Evolutionary conservation across 2,888 invertebrate species (phyloP).

Genomic region (Ormia ochracea): DNA sequence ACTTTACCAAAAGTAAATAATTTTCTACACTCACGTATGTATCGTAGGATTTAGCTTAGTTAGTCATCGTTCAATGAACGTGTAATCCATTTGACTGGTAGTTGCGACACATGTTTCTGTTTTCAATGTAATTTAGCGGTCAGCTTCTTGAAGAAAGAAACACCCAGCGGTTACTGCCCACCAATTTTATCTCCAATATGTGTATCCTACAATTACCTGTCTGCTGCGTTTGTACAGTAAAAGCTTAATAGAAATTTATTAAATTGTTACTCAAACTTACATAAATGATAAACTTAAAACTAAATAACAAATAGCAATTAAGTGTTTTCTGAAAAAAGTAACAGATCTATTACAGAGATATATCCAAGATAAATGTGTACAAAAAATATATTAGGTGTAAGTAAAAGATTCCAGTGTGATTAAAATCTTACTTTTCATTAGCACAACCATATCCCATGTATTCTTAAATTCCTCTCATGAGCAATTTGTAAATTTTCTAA

Average conservation of each 20-base stretch:
- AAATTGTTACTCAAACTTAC: conserved; percentile 32
- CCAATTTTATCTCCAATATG: conserved; percentile 25
- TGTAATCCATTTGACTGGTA: conserved; percentile 42
- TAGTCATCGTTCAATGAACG: conserved; percentile 41
- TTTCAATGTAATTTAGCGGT: conserved; percentile 21
- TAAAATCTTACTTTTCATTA: neutral
- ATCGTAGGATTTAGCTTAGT: conserved; percentile 46
- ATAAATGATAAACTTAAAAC: conserved; percentile 22
- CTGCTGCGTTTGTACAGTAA: neutral
- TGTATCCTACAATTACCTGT: conserved; percentile 19
- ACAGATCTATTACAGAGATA: conserved; percentile 24
- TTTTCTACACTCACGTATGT: no score
- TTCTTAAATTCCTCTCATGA: no score
- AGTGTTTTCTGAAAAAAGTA: neutral
- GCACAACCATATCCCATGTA: no score
- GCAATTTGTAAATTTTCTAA: no score
- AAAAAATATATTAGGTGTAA: conserved; percentile 7
- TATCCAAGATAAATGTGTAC: conserved; percentile 1
- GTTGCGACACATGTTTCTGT: neutral
- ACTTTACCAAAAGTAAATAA: no score
- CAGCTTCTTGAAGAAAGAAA: conserved; percentile 20
- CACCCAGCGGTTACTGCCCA: conserved; percentile 47
- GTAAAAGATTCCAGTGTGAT: neutral
- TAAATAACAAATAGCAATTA: conserved; percentile 54
- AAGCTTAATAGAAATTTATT: conserved; percentile 24